Evolutionary conservation across 2,888 invertebrate species (phyloP).

Genomic region (Ectobius pallidus): DNA sequence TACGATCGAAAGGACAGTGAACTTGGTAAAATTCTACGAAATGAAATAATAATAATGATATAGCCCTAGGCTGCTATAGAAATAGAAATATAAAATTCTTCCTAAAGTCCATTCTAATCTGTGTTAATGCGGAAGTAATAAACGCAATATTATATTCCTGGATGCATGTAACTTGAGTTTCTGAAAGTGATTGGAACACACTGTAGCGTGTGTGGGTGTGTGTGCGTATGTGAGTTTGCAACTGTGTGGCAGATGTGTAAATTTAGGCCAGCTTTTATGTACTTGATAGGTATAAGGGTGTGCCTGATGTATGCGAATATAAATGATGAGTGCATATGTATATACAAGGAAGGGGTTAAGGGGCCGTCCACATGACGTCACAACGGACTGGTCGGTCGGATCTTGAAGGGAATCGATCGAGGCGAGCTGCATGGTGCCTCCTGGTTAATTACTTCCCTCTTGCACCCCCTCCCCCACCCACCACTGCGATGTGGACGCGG

Average conservation of each 20-base stretch:
- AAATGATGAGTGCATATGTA: constrained; percentile 9
- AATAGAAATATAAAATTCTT: too few species aligned
- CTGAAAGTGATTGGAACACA: not conserved
- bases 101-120: too few species aligned
- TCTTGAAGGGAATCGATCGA: constrained; percentile 41
- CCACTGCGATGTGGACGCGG: constrained; percentile 25
- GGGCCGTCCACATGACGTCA: constrained; percentile 29
- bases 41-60: too few species aligned
- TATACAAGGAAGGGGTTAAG: not conserved
- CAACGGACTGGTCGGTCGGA: constrained; percentile 25
- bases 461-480: constrained; percentile 24
- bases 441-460: constrained; percentile 41
- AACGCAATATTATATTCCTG: not conserved
- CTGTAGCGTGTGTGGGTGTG: not conserved
- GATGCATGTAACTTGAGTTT: not conserved
- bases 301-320: not conserved
- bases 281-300: not conserved
- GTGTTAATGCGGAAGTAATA: too few species aligned
- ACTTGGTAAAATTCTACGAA: too few species aligned
- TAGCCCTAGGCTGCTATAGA: too few species aligned
- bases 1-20: too few species aligned
- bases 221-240: too few species aligned
- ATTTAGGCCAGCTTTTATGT: not conserved
- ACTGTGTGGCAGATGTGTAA: constrained; percentile 7
- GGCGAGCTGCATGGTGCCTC: constrained; percentile 35